Evolutionary conservation across 2,797 vertebrate genomes (phyloP).

Genomic region (Crocidura indochinensis): DNA sequence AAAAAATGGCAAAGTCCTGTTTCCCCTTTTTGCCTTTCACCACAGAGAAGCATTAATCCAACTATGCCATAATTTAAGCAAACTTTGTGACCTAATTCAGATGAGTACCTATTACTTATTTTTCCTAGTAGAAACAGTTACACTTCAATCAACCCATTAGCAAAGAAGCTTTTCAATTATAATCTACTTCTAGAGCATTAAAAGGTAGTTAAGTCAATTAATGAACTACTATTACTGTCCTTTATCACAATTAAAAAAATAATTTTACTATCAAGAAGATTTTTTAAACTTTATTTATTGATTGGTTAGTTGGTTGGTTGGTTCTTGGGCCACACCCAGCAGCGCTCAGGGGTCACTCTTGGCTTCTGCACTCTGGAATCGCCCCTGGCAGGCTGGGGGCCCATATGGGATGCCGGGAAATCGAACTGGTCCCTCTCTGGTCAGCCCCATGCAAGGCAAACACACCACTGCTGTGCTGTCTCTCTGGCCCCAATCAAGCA

Average conservation of each 20-base stretch:
- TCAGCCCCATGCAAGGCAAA: too few species aligned
- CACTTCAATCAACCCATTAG: background rate
- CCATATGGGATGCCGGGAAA: too few species aligned
- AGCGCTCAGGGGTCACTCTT: too few species aligned
- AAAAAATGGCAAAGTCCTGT: background rate
- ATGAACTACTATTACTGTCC: background rate
- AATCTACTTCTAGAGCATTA: conserved; percentile 16
- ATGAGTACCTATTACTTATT: background rate
- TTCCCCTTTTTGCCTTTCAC: background rate
- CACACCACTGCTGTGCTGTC: too few species aligned
- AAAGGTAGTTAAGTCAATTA: conserved; percentile 7
- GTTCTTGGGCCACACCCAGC: too few species aligned
- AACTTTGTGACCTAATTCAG: background rate
- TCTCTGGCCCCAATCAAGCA: too few species aligned
- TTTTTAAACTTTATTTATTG: too few species aligned
- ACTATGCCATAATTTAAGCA: background rate
- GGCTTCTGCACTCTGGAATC: too few species aligned
- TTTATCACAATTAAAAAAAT: background rate
- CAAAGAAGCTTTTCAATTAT: conserved; percentile 29
- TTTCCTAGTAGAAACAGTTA: background rate
- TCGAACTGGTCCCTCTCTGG: too few species aligned
- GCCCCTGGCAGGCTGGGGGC: too few species aligned
- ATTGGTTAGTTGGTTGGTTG: too few species aligned
- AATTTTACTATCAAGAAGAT: background rate
- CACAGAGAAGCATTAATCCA: background rate